These are phyloP conservation scores for Megalopta genalis DNA, from an alignment of 1,140 invertebrate species.

Conservation along the genomic window DNA sequence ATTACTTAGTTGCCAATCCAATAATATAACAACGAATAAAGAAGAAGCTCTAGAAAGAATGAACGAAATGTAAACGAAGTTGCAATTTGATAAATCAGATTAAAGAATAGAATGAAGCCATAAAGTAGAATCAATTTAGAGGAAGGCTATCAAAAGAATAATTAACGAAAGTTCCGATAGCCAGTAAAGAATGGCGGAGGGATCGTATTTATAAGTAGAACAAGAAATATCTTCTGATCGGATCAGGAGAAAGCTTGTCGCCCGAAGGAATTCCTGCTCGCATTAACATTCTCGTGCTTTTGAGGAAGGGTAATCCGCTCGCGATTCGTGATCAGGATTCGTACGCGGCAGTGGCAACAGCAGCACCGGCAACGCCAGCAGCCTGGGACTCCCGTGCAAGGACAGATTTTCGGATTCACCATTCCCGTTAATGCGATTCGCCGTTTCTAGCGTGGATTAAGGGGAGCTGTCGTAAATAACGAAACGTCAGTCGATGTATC, in stretches of 20 bases:
- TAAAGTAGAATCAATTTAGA: too few species aligned
- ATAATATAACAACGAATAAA: too few species aligned
- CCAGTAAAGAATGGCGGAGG: too few species aligned
- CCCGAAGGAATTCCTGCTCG: slow-evolving; percentile 20
- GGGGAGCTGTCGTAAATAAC: slow-evolving; percentile 70
- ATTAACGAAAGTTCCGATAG: background rate
- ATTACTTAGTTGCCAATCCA: too few species aligned
- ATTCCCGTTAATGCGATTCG: slow-evolving; percentile 58
- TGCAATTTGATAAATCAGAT: too few species aligned
- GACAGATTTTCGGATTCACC: slow-evolving; percentile 54
- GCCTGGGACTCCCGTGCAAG: slow-evolving; percentile 10
- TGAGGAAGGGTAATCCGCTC: slow-evolving; percentile 47
- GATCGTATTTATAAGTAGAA: background rate
- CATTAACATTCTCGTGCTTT: slow-evolving; percentile 42
- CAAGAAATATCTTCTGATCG: slow-evolving; percentile 8
- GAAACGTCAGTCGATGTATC: slow-evolving; percentile 70
- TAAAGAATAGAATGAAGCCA: too few species aligned
- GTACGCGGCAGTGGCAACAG: slow-evolving; percentile 16
- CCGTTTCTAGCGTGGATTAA: slow-evolving; percentile 65
- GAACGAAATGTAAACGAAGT: too few species aligned
- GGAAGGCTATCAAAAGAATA: too few species aligned
- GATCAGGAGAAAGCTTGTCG: slow-evolving; percentile 2
- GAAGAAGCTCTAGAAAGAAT: too few species aligned
- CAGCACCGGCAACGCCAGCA: too few species aligned
- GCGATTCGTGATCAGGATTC: slow-evolving; percentile 50